Evolutionary conservation across 2,797 vertebrate species (phyloP).

Genomic region (Chelon auratus): DNA sequence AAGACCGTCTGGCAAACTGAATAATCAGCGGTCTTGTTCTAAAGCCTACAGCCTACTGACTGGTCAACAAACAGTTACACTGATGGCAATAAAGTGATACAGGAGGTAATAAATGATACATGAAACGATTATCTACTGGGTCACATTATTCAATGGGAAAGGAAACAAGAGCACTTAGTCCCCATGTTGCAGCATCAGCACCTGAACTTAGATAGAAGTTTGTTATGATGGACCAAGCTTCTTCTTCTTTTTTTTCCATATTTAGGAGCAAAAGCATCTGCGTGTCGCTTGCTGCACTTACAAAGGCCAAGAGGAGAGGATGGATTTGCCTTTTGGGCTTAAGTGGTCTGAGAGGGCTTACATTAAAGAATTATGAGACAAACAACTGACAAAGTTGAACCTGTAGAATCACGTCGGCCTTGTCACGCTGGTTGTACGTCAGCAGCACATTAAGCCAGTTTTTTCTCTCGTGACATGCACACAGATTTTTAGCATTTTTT

Average conservation of each 20-base stretch:
- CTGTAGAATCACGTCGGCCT: constrained; percentile 8
- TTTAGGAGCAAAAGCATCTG: constrained; percentile 47
- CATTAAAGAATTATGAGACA: constrained; percentile 81
- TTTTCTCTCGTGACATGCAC: background rate
- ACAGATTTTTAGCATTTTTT: background rate
- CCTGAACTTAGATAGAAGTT: constrained; percentile 31
- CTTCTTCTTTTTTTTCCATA: background rate
- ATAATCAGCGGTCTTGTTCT: constrained; percentile 2
- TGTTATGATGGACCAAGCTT: constrained; percentile 22
- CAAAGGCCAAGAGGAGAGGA: constrained; percentile 47
- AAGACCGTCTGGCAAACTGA: constrained; percentile 15
- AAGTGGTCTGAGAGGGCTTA: constrained; percentile 67
- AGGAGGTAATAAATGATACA: constrained; percentile 64
- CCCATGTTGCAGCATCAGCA: constrained; percentile 47
- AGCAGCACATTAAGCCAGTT: constrained; percentile 9
- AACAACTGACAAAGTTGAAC: constrained; percentile 61
- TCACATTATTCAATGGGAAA: constrained; percentile 44
- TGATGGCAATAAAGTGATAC: constrained; percentile 48
- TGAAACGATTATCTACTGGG: constrained; percentile 45
- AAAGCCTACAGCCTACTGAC: background rate
- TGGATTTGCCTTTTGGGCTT: constrained; percentile 68
- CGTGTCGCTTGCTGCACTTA: constrained; percentile 49
- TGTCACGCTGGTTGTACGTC: constrained; percentile 22
- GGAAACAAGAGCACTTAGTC: constrained; percentile 63
- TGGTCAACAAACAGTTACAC: constrained; percentile 30